phyloP scores from a whole-genome alignment of 2,888 invertebrate species.

The Temnothorax rugatulus region DNA sequence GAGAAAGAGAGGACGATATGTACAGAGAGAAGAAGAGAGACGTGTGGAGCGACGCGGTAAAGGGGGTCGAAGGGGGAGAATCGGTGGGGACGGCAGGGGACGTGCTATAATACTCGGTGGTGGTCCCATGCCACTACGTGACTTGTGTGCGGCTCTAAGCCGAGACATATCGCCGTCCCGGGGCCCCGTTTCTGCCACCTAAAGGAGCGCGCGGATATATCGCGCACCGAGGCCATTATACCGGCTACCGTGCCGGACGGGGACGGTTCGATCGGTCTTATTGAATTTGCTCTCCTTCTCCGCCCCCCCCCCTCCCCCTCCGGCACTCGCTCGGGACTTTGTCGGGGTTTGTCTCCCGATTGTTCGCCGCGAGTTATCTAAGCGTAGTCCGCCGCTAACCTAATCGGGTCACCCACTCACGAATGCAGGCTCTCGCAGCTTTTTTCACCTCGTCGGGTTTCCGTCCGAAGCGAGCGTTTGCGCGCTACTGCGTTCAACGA shows the following conservation, averaged over 20 bases:
- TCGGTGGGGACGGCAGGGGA: slow-evolving; percentile 63
- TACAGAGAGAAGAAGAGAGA: slow-evolving; percentile 12
- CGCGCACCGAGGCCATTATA: slow-evolving; percentile 74
- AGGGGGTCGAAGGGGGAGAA: slow-evolving; percentile 17
- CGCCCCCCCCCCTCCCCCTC: neutral
- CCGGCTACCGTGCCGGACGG: slow-evolving; percentile 59
- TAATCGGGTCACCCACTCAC: slow-evolving; percentile 50
- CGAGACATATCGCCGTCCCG: slow-evolving; percentile 66
- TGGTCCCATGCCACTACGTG: slow-evolving; percentile 81
- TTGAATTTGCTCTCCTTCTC: slow-evolving; percentile 65
- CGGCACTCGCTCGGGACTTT: neutral
- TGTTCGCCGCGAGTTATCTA: slow-evolving; percentile 52
- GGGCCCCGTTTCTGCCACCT: slow-evolving; percentile 73
- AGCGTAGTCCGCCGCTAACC: slow-evolving; percentile 22
- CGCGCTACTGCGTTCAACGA: slow-evolving; percentile 1
- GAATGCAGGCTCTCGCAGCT: slow-evolving; percentile 21
- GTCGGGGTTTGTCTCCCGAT: slow-evolving; percentile 47
- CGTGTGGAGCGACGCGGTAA: slow-evolving; percentile 45
- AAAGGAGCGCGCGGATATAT: slow-evolving; percentile 74
- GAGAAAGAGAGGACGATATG: neutral
- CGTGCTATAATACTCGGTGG: slow-evolving; percentile 81
- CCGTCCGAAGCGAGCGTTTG: slow-evolving; percentile 24
- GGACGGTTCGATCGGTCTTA: slow-evolving; percentile 67
- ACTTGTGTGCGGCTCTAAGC: slow-evolving; percentile 79
- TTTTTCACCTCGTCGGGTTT: slow-evolving; percentile 33